phyloP scores from a whole-genome alignment of 2,888 invertebrate species.

The Microdon myrmicae region DNA sequence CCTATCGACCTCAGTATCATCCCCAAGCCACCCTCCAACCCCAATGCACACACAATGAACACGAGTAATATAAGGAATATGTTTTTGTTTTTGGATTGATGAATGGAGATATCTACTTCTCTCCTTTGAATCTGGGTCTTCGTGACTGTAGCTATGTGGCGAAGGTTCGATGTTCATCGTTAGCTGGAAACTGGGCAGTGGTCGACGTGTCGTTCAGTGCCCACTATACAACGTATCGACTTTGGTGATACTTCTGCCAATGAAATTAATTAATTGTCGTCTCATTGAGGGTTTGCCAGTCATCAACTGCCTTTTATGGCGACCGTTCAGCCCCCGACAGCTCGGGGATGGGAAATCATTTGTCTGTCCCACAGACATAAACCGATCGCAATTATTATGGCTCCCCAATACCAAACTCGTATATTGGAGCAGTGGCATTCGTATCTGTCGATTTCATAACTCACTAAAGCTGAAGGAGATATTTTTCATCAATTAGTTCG shows the following conservation, averaged over 20 bases:
- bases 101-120: neutral
- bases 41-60: neutral
- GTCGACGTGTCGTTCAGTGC: slow-evolving; percentile 32
- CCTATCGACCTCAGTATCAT: no score
- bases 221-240: slow-evolving; percentile 33
- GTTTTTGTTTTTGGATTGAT: neutral
- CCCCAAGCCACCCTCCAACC: neutral
- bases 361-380: no score
- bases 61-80: neutral
- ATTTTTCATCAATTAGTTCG: slow-evolving; percentile 44
- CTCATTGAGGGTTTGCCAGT: slow-evolving; percentile 13
- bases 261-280: slow-evolving; percentile 43
- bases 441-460: slow-evolving; percentile 30
- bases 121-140: neutral
- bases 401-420: neutral
- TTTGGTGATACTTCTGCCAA: slow-evolving; percentile 38
- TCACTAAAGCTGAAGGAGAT: slow-evolving; percentile 38
- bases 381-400: slow-evolving; percentile 8
- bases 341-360: no score
- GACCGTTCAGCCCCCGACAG: no score
- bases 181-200: no score
- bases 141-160: neutral
- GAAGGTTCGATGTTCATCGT: slow-evolving; percentile 27
- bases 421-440: neutral
- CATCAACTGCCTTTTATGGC: no score